Evolutionary conservation across 2,113 vertebrate species (phyloP).

Genomic region (Chaenocephalus aceratus): DNA sequence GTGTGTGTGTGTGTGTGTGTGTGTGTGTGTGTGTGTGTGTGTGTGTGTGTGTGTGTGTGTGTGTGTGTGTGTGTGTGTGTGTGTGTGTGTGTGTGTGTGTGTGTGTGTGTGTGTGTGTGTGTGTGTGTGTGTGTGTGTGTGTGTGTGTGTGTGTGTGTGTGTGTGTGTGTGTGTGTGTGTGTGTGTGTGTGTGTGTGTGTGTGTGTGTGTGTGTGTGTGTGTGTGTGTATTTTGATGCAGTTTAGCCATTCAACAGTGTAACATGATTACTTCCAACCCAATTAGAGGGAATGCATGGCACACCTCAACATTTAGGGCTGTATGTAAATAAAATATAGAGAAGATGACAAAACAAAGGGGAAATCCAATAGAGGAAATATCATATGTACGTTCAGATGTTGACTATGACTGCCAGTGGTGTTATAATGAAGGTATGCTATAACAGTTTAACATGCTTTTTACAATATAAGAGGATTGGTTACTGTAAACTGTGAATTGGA

Average conservation of each 20-base stretch:
- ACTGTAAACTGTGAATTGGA: background rate
- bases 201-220: background rate
- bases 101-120: too few relatives aligned
- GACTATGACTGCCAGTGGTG: background rate
- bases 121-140: too few relatives aligned
- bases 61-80: too few relatives aligned
- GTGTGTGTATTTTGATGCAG: too few relatives aligned
- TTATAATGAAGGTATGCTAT: background rate
- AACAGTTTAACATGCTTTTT: background rate
- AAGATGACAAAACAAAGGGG: background rate
- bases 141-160: slow-evolving; percentile 13
- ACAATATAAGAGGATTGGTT: background rate
- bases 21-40: too few relatives aligned
- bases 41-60: too few relatives aligned
- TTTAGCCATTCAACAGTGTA: slow-evolving; percentile 46
- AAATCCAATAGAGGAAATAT: background rate
- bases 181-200: slow-evolving; percentile 18
- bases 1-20: too few relatives aligned
- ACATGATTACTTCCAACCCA: slow-evolving; percentile 83
- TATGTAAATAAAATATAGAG: background rate
- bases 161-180: slow-evolving; percentile 22
- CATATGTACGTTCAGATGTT: background rate
- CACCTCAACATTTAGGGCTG: slow-evolving; percentile 57
- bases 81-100: too few relatives aligned
- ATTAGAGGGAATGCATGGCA: slow-evolving; percentile 68